These are phyloP conservation scores for Mus minutoides DNA, from an alignment of 2,797 vertebrate species.

Conservation along the genomic window DNA sequence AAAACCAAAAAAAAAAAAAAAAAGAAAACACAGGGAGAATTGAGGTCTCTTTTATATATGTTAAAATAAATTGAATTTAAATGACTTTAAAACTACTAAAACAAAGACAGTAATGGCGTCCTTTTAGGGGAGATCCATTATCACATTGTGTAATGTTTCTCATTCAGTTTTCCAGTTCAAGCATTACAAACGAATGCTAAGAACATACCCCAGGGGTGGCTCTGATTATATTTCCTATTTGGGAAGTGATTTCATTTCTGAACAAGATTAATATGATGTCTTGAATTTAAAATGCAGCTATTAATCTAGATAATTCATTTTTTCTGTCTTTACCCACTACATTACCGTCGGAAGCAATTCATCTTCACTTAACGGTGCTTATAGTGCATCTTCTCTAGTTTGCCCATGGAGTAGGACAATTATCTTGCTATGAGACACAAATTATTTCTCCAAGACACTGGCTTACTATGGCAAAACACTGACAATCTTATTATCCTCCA, in stretches of 20 bases:
- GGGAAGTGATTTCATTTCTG: background rate
- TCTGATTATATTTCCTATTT: conserved; percentile 14
- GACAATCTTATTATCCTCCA: background rate
- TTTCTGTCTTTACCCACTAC: background rate
- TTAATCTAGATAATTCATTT: conserved; percentile 31
- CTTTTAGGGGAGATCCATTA: background rate
- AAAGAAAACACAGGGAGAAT: background rate
- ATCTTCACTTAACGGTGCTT: background rate
- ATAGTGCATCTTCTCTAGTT: background rate
- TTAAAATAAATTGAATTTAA: background rate
- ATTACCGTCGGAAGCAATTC: background rate
- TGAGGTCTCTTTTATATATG: background rate
- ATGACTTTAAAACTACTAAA: background rate
- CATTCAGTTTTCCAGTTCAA: background rate
- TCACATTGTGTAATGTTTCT: background rate
- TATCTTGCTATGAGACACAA: background rate
- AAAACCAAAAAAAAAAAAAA: too few species aligned
- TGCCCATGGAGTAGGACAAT: background rate
- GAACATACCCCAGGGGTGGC: background rate
- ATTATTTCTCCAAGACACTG: conserved; percentile 4
- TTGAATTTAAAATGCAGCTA: background rate
- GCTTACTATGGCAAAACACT: background rate
- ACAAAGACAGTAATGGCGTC: background rate
- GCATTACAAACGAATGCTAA: background rate
- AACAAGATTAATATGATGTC: conserved; percentile 18